Evolutionary conservation across 2,888 invertebrate species (phyloP).

Genomic region (Microchrysa polita): DNA sequence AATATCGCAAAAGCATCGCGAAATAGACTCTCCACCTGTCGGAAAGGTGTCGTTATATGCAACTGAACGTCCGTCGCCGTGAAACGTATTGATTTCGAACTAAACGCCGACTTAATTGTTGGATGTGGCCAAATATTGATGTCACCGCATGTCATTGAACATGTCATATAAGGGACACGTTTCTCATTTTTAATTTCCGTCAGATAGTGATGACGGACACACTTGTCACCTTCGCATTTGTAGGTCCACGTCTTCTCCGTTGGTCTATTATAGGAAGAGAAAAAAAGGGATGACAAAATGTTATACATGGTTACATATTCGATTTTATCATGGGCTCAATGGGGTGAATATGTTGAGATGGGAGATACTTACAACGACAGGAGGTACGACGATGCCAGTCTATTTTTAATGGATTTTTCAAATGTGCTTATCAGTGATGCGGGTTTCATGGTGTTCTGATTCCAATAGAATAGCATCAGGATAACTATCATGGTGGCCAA

Average conservation of each 20-base stretch:
- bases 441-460: constrained; percentile 67
- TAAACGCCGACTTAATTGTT: constrained; percentile 75
- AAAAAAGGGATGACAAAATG: constrained; percentile 8
- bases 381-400: constrained; percentile 53
- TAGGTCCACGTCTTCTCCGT: constrained; percentile 76
- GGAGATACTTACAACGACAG: constrained; percentile 58
- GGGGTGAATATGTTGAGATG: neutral
- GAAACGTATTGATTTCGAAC: constrained; percentile 71
- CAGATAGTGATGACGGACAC: constrained; percentile 69
- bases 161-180: constrained; percentile 74
- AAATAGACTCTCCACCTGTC: constrained; percentile 58
- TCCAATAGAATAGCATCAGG: constrained; percentile 71
- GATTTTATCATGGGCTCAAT: constrained; percentile 3
- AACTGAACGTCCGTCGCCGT: constrained; percentile 59
- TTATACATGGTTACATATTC: neutral
- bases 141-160: constrained; percentile 80
- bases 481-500: constrained; percentile 69
- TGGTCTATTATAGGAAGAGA: constrained; percentile 55
- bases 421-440: constrained; percentile 62
- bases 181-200: constrained; percentile 60
- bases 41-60: constrained; percentile 58
- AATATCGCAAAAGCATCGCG: constrained; percentile 60
- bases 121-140: constrained; percentile 83
- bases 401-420: constrained; percentile 56
- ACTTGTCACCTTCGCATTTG: constrained; percentile 75